These are phyloP conservation scores for Xiphophorus couchianus DNA, from an alignment of 2,113 vertebrate species.

Conservation along the genomic window DNA sequence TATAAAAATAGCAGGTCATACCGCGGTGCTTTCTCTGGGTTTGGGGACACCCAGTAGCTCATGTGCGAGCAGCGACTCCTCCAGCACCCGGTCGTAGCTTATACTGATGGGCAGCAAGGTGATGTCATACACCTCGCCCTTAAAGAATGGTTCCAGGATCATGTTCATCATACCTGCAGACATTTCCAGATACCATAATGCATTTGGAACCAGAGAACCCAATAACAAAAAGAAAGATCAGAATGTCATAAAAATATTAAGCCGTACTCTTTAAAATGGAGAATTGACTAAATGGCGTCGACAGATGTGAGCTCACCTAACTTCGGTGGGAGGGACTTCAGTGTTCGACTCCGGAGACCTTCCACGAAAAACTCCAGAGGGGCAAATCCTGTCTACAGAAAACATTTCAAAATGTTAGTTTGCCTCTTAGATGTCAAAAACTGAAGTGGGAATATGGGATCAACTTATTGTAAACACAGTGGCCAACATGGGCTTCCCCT, in stretches of 20 bases:
- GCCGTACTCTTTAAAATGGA: not conserved
- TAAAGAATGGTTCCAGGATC: conserved; percentile 94
- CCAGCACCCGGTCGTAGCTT: conserved; percentile 93
- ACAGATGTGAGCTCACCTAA: conserved; percentile 79
- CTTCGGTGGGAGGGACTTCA: conserved; percentile 92
- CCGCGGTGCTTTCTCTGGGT: conserved; percentile 88
- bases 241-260: not conserved
- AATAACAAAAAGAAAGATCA: not conserved
- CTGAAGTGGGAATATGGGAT: not conserved
- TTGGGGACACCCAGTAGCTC: conserved; percentile 95
- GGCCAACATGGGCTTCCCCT: not conserved
- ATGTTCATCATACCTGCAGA: conserved; percentile 93
- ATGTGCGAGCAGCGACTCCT: conserved; percentile 90
- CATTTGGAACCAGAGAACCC: not conserved
- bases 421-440: not conserved
- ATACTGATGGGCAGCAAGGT: conserved; percentile 94
- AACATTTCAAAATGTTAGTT: not conserved
- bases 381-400: conserved; percentile 86
- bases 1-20: not conserved
- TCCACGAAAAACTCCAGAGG: conserved; percentile 97
- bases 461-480: not conserved
- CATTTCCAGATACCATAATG: conserved; percentile 8
- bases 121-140: conserved; percentile 93
- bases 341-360: conserved; percentile 91
- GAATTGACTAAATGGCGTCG: not conserved